A percentile compares a stretch with the other conserved stretches of the same genome.
Conservation (phyloP, 53 echinoderm and acorn worm genomes). For the Holothuria leucospilota region DNA sequence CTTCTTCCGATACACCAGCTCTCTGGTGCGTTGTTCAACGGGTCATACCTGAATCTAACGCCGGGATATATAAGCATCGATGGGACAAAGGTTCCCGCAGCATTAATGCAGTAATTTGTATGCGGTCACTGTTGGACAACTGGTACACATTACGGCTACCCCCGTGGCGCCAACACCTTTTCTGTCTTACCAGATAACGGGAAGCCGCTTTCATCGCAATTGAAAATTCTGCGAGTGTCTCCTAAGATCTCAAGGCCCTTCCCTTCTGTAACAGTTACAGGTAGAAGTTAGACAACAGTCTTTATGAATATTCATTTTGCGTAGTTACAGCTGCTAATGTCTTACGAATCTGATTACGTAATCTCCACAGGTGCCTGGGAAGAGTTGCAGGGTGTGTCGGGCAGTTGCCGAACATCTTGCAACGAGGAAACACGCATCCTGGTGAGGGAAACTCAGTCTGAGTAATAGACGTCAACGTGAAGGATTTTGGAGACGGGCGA, state of each 20-base stretch:
- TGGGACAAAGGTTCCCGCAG: slow-evolving; percentile 11
- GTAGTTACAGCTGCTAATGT: no score
- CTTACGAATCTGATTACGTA: no score
- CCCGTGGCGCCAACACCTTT: slow-evolving; percentile 9
- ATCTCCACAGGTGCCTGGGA: no score
- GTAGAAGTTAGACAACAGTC: no score
- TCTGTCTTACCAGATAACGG: slow-evolving; percentile 11
- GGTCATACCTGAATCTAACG: slow-evolving; percentile 43
- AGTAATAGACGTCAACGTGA: no score
- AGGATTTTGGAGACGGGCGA: no score
- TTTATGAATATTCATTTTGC: no score
- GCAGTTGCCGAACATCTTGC: no score
- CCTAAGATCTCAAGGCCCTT: neutral
- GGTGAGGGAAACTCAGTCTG: no score
- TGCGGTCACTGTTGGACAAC: neutral
- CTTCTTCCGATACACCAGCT: slow-evolving; percentile 42
- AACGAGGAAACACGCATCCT: no score
- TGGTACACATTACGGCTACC: slow-evolving; percentile 33
- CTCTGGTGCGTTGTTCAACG: slow-evolving; percentile 28
- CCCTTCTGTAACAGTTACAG: no score
- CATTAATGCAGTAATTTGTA: slow-evolving; percentile 37
- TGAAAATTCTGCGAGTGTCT: neutral
- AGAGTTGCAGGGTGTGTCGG: no score
- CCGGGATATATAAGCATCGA: slow-evolving; percentile 44
- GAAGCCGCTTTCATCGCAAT: slow-evolving; percentile 48